Conservation (phyloP, 1,140 invertebrate genomes). For the Papilio polyxenes region DNA sequence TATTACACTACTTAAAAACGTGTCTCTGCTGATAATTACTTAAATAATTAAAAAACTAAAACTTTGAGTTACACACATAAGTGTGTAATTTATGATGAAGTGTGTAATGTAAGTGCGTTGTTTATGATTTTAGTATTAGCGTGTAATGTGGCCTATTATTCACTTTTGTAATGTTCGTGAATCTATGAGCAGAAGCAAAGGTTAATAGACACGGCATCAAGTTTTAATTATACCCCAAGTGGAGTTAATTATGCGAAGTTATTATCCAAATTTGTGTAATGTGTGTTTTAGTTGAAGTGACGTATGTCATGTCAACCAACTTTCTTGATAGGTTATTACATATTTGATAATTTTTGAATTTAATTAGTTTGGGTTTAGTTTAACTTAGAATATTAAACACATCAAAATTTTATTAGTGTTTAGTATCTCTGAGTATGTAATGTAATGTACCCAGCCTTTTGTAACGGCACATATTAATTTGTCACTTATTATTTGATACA, state of each 20-base stretch:
- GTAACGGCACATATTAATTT: neutral
- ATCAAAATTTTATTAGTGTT: neutral
- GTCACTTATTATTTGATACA: neutral
- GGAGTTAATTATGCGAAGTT: slow-evolving; percentile 52
- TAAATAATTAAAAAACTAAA: no score
- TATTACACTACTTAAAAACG: no score
- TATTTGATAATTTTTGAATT: slow-evolving; percentile 19
- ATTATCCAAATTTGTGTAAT: slow-evolving; percentile 45
- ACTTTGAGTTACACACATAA: no score
- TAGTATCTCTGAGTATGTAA: neutral
- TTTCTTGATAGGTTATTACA: neutral
- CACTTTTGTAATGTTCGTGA: slow-evolving; percentile 22
- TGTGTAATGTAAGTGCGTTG: no score
- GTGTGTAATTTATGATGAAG: no score
- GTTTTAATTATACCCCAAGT: slow-evolving; percentile 55
- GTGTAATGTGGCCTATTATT: slow-evolving; percentile 3
- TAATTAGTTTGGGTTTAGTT: slow-evolving; percentile 13
- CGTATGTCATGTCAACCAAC: neutral
- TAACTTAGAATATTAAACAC: neutral
- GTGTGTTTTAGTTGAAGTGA: slow-evolving; percentile 22
- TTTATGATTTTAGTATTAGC: no score
- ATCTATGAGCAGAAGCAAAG: slow-evolving; percentile 48
- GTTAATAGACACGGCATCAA: slow-evolving; percentile 55
- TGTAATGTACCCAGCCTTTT: neutral
- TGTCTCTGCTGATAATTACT: no score